These are phyloP conservation scores for Platynereis dumerilii DNA, from an alignment of 2,888 invertebrate genomes.

Conservation along the genomic window DNA sequence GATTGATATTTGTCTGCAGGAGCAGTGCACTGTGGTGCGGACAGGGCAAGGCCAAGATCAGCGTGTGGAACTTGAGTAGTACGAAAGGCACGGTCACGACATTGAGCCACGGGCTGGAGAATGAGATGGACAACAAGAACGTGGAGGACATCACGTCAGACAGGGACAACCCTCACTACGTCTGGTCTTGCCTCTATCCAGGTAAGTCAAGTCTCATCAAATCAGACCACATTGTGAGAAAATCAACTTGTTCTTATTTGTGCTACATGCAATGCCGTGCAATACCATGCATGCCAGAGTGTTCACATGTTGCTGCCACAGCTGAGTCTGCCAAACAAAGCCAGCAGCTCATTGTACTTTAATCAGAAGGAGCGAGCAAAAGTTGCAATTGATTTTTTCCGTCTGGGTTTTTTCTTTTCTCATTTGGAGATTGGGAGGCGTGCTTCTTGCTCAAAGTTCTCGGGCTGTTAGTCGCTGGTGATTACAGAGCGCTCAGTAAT, in stretches of 20 bases:
- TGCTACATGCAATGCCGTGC: too few relatives aligned
- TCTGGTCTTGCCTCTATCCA: constrained; percentile 83
- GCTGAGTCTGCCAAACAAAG: too few relatives aligned
- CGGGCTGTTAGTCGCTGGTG: too few relatives aligned
- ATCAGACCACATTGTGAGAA: neutral
- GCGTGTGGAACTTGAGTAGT: constrained; percentile 38
- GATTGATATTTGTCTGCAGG: constrained; percentile 5
- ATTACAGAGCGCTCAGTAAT: too few relatives aligned
- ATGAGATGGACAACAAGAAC: constrained; percentile 12
- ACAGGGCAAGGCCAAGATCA: constrained; percentile 44
- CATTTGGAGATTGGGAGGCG: too few relatives aligned
- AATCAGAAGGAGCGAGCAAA: too few relatives aligned
- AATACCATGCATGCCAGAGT: too few relatives aligned
- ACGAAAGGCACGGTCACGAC: constrained; percentile 11
- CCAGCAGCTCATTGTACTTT: too few relatives aligned
- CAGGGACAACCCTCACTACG: constrained; percentile 32
- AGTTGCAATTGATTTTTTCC: too few relatives aligned
- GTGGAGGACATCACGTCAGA: constrained; percentile 20
- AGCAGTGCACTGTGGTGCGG: constrained; percentile 44
- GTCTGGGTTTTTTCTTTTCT: too few relatives aligned
- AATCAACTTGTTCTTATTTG: neutral
- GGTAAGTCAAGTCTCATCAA: constrained; percentile 68
- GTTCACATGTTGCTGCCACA: too few relatives aligned
- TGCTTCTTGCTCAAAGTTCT: too few relatives aligned
- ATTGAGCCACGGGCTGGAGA: constrained; percentile 12